These are phyloP conservation scores for Chymomyza caudatula DNA, from an alignment of 2,888 invertebrate species.

Conservation along the genomic window DNA sequence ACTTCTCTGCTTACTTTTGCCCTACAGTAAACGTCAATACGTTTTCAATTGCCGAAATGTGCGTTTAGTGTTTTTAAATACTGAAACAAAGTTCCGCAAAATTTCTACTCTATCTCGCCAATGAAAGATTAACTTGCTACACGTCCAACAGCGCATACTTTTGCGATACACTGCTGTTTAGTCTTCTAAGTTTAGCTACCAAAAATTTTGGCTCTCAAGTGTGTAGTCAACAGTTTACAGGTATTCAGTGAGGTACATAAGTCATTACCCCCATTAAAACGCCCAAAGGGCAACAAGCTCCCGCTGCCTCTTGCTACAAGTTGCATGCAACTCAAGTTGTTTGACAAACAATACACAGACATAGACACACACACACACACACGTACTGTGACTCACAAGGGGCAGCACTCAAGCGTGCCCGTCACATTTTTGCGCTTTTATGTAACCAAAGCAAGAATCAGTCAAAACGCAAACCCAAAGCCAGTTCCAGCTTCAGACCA, in stretches of 20 bases:
- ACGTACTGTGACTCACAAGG: neutral
- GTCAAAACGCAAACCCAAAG: neutral
- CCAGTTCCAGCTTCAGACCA: slow-evolving; percentile 30
- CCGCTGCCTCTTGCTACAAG: slow-evolving; percentile 46
- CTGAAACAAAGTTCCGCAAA: too few species aligned
- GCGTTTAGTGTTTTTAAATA: too few species aligned
- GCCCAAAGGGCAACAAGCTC: slow-evolving; percentile 30
- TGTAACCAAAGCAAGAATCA: slow-evolving; percentile 3
- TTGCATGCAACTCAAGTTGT: slow-evolving; percentile 57
- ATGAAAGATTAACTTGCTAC: neutral
- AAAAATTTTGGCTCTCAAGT: slow-evolving; percentile 16
- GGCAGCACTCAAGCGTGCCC: slow-evolving; percentile 63
- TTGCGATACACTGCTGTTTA: slow-evolving; percentile 4
- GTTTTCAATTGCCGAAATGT: too few species aligned
- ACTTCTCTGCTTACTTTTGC: too few species aligned
- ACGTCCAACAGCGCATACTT: neutral
- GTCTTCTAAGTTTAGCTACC: neutral
- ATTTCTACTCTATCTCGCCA: too few species aligned
- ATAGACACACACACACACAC: slow-evolving; percentile 10
- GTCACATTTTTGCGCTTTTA: slow-evolving; percentile 67
- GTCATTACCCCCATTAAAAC: slow-evolving; percentile 60
- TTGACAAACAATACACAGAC: slow-evolving; percentile 60
- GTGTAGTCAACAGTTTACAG: slow-evolving; percentile 23
- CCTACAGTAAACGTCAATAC: too few species aligned
- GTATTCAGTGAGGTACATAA: slow-evolving; percentile 41